A percentile compares a stretch with the other conserved stretches of the same genome.
Evolutionary conservation across 2,797 vertebrate genomes (phyloP).

Genomic region (Crax fasciolata): DNA sequence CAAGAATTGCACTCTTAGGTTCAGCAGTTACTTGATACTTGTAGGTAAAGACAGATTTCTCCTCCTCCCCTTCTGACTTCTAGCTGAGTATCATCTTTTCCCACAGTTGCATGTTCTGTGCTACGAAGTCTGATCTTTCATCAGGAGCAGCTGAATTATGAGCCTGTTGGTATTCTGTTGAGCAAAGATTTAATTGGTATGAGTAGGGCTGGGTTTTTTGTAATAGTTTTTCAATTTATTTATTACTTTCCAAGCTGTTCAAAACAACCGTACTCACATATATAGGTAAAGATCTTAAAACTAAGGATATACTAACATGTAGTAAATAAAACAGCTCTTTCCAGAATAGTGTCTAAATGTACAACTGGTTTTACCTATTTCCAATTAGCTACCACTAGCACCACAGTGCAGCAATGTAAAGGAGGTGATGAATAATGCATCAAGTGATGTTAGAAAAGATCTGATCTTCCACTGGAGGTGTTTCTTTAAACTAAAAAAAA

Average conservation of each 20-base stretch:
- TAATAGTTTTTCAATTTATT: background rate
- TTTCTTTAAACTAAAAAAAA: background rate
- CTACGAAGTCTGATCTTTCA: constrained; percentile 27
- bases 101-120: constrained; percentile 5
- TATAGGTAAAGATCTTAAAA: background rate
- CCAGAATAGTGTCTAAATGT: background rate
- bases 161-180: background rate
- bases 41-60: constrained; percentile 36
- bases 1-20: background rate
- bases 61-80: constrained; percentile 3
- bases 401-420: background rate
- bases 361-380: background rate
- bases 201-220: background rate
- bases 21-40: constrained; percentile 32
- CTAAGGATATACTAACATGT: background rate
- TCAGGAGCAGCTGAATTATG: constrained; percentile 6
- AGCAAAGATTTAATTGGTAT: background rate
- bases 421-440: background rate
- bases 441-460: background rate
- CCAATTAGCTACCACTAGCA: background rate
- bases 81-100: constrained; percentile 45
- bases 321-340: background rate
- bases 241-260: constrained; percentile 1
- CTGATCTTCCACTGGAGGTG: background rate
- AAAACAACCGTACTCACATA: background rate